Evolutionary conservation across 2,888 invertebrate species (phyloP).

Genomic region (Trissoscelio sp.): DNA sequence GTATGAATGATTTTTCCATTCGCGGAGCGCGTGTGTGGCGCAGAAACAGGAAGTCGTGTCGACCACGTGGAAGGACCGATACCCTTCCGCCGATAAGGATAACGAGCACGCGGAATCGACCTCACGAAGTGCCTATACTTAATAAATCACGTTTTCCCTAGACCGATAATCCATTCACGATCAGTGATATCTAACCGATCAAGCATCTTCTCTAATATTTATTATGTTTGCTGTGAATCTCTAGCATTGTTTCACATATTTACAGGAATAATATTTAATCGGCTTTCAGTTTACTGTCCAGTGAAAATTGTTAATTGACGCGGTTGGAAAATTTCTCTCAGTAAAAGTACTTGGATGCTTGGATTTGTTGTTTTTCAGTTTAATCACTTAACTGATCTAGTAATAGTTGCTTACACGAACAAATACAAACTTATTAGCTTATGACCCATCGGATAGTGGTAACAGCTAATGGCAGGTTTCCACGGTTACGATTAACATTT

Average conservation of each 20-base stretch:
- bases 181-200: constrained; percentile 72
- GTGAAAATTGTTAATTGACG: too few relatives aligned
- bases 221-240: constrained; percentile 30
- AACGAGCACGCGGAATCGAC: constrained; percentile 73
- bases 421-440: constrained; percentile 71
- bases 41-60: constrained; percentile 66
- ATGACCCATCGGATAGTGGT: constrained; percentile 69
- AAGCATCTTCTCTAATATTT: constrained; percentile 57
- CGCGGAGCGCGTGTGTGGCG: constrained; percentile 35
- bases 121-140: constrained; percentile 74
- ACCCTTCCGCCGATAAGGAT: constrained; percentile 78
- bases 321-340: too few relatives aligned
- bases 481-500: constrained; percentile 75
- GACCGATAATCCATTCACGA: constrained; percentile 75
- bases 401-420: constrained; percentile 42
- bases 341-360: too few relatives aligned
- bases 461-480: constrained; percentile 75
- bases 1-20: constrained; percentile 25
- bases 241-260: background rate
- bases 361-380: background rate
- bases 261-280: background rate
- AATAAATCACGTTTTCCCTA: constrained; percentile 80
- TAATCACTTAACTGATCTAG: background rate
- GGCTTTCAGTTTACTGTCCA: too few relatives aligned
- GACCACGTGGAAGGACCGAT: constrained; percentile 70